Conservation (phyloP, 2,797 vertebrate genomes). For the Parauchenoglanis punctatus region DNA sequence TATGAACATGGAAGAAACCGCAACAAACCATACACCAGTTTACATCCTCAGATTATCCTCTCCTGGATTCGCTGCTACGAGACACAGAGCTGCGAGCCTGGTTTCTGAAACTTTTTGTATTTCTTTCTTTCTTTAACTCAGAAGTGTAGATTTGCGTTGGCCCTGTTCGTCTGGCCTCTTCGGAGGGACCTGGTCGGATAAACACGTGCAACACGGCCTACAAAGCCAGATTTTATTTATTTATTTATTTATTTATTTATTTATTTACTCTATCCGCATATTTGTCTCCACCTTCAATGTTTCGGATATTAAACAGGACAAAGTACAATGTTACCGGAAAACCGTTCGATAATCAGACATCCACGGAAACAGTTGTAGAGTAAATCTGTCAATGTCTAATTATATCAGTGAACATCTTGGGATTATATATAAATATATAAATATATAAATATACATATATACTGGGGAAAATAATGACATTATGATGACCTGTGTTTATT, state of each 20-base stretch:
- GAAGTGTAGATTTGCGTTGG: conserved; percentile 63
- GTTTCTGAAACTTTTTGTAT: conserved; percentile 59
- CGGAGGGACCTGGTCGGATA: conserved; percentile 77
- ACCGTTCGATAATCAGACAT: conserved; percentile 75
- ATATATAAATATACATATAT: conserved; percentile 76
- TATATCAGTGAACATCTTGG: conserved; percentile 84
- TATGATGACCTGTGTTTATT: conserved; percentile 76
- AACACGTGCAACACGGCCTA: conserved; percentile 67
- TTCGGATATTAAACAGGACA: conserved; percentile 68
- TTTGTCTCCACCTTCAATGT: conserved; percentile 40
- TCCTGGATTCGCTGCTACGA: conserved; percentile 5
- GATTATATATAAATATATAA: conserved; percentile 59
- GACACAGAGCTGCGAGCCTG: conserved; percentile 1
- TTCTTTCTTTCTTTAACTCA: conserved; percentile 63
- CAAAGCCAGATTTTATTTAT: conserved; percentile 51
- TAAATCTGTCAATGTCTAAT: conserved; percentile 83
- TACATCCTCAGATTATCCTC: not conserved
- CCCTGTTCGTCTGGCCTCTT: conserved; percentile 69
- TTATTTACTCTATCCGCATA: conserved; percentile 64
- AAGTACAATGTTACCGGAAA: conserved; percentile 69
- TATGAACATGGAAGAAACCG: not conserved
- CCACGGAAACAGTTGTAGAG: conserved; percentile 65
- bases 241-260: conserved; percentile 72
- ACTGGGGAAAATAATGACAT: conserved; percentile 79
- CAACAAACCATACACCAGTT: not conserved